Evolutionary conservation across 2,113 vertebrate genomes (phyloP).

Genomic region (Oncorhynchus kisutch): DNA sequence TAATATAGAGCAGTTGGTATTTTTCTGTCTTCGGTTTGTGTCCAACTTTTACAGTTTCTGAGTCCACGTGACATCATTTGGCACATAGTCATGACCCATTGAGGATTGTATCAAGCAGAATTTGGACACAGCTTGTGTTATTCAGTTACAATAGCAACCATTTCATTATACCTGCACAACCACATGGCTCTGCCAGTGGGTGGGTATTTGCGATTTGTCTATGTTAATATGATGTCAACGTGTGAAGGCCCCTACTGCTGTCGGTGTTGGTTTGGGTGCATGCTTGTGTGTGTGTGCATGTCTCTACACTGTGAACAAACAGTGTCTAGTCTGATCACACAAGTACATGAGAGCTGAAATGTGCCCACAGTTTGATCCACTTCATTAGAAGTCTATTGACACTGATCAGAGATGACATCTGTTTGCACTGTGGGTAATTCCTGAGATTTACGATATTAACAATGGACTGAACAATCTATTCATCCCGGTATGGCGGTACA

Average conservation of each 20-base stretch:
- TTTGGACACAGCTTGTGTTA: no score
- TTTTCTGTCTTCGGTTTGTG: background rate
- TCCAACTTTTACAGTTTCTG: no score
- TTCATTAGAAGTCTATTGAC: slow-evolving; percentile 56
- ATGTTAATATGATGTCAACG: slow-evolving; percentile 7
- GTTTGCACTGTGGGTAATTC: slow-evolving; percentile 54
- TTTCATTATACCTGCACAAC: no score
- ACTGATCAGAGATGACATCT: slow-evolving; percentile 52
- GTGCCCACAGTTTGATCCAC: slow-evolving; percentile 50
- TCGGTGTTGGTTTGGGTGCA: background rate
- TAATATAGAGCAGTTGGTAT: slow-evolving; percentile 20
- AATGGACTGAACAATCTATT: slow-evolving; percentile 50
- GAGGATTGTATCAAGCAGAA: no score
- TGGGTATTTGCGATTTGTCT: background rate
- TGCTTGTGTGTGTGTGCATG: background rate
- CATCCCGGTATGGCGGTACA: slow-evolving; percentile 26
- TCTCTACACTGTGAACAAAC: background rate
- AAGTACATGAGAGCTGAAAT: slow-evolving; percentile 24
- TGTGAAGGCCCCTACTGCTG: background rate
- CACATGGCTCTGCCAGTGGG: background rate
- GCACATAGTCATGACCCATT: no score
- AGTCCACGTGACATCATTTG: no score
- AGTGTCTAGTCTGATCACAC: slow-evolving; percentile 9
- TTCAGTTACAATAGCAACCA: no score
- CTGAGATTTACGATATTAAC: slow-evolving; percentile 61